Percentiles rank a stretch among this genome's conserved stretches.
Evolutionary conservation across 1,140 invertebrate species (phyloP).

Genomic region (Macrocentrus cingulum): DNA sequence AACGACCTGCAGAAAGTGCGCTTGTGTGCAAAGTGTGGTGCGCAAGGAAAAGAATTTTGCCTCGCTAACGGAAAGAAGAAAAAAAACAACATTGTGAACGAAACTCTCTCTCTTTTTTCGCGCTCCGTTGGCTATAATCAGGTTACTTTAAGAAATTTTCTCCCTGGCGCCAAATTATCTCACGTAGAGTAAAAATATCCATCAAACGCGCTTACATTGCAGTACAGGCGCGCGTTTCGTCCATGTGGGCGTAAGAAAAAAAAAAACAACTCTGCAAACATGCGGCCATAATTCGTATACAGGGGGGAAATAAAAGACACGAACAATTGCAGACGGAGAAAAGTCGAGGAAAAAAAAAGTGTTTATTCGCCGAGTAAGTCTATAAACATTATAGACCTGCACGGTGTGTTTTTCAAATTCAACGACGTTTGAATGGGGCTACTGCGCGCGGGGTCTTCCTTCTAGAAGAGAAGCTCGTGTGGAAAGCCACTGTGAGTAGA

Average conservation of each 20-base stretch:
- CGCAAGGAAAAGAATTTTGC: slow-evolving; percentile 12
- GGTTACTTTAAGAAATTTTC: slow-evolving; percentile 28
- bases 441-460: slow-evolving; percentile 21
- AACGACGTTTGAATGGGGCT: slow-evolving; percentile 43
- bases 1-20: slow-evolving; percentile 33
- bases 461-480: slow-evolving; percentile 8
- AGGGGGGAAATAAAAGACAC: too few relatives aligned
- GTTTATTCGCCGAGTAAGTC: neutral
- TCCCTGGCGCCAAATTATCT: slow-evolving; percentile 17
- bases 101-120: neutral
- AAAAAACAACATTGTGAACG: slow-evolving; percentile 11
- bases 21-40: neutral
- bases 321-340: too few relatives aligned
- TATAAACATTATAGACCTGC: neutral
- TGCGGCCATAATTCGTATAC: too few relatives aligned
- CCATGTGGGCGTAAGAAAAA: neutral
- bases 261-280: too few relatives aligned
- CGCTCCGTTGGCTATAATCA: slow-evolving; percentile 22
- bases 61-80: neutral
- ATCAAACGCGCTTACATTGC: slow-evolving; percentile 3
- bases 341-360: slow-evolving; percentile 7
- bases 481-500: slow-evolving; percentile 33
- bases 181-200: slow-evolving; percentile 18
- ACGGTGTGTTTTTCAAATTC: slow-evolving; percentile 21
- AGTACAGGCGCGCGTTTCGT: slow-evolving; percentile 12